Conservation (phyloP, 2,113 vertebrate genomes). For the Solea senegalensis region DNA sequence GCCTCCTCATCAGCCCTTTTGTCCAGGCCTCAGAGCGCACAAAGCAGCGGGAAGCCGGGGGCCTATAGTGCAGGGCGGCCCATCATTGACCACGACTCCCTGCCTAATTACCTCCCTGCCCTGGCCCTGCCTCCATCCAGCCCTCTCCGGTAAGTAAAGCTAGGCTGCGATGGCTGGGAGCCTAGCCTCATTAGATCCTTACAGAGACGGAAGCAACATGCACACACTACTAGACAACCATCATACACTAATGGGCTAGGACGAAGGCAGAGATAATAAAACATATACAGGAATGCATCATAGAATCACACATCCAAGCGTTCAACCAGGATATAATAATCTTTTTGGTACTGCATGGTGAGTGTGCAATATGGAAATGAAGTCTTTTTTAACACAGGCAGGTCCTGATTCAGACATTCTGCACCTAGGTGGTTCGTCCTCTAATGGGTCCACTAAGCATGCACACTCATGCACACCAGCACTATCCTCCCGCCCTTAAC, state of each 20-base stretch:
- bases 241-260: slow-evolving; percentile 55
- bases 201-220: slow-evolving; percentile 69
- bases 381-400: slow-evolving; percentile 25
- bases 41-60: slow-evolving; percentile 70
- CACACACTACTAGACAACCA: slow-evolving; percentile 50
- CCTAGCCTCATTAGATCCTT: slow-evolving; percentile 78
- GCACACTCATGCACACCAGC: slow-evolving; percentile 12
- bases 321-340: slow-evolving; percentile 36
- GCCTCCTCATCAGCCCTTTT: slow-evolving; percentile 76
- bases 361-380: slow-evolving; percentile 48
- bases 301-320: slow-evolving; percentile 25
- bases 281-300: slow-evolving; percentile 50
- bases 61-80: slow-evolving; percentile 60
- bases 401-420: slow-evolving; percentile 45
- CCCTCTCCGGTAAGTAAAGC: slow-evolving; percentile 79
- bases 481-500: slow-evolving; percentile 22
- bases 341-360: slow-evolving; percentile 21
- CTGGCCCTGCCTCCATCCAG: slow-evolving; percentile 68
- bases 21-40: slow-evolving; percentile 50
- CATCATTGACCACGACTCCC: slow-evolving; percentile 79
- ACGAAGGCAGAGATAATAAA: slow-evolving; percentile 53
- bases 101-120: slow-evolving; percentile 80
- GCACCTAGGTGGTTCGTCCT: slow-evolving; percentile 51
- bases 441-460: slow-evolving; percentile 62
- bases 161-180: slow-evolving; percentile 68